These are phyloP conservation scores for Synanthedon vespiformis DNA, from an alignment of 2,888 invertebrate species.

Conservation along the genomic window DNA sequence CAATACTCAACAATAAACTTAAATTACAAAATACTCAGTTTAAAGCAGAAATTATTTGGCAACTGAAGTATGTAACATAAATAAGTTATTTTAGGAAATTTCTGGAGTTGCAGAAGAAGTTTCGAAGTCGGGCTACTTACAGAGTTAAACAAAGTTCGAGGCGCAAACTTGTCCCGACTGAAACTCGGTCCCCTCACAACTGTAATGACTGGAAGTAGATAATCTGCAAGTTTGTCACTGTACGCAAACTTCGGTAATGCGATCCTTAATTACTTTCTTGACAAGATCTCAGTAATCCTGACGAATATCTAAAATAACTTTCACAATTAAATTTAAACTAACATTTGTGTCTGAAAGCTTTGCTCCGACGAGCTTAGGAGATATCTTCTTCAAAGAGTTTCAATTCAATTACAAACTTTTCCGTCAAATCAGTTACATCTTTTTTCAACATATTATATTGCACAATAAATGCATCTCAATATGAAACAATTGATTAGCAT, in stretches of 20 bases:
- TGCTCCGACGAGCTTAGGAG: too few relatives aligned
- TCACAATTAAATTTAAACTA: not conserved
- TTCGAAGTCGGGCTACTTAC: conserved; percentile 15
- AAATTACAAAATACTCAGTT: not conserved
- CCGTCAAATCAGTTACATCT: too few relatives aligned
- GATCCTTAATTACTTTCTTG: conserved; percentile 37
- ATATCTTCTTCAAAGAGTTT: not conserved
- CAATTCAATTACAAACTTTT: not conserved
- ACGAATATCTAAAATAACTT: conserved; percentile 5
- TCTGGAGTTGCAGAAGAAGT: not conserved
- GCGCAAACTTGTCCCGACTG: conserved; percentile 33
- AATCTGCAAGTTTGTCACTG: conserved; percentile 51
- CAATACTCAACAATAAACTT: too few relatives aligned
- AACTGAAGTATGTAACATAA: not conserved
- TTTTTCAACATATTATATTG: not conserved
- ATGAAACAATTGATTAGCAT: conserved; percentile 7
- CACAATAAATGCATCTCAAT: conserved; percentile 11
- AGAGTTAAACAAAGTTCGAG: conserved; percentile 33
- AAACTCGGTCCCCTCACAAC: conserved; percentile 42
- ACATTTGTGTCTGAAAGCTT: not conserved
- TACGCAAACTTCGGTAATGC: conserved; percentile 38
- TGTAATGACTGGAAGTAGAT: conserved; percentile 49
- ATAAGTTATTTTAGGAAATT: not conserved
- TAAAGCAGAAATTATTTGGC: not conserved
- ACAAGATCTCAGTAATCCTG: conserved; percentile 21